Evolutionary conservation across 2,888 invertebrate genomes (phyloP).

Genomic region (Choristoneura rosaceana): DNA sequence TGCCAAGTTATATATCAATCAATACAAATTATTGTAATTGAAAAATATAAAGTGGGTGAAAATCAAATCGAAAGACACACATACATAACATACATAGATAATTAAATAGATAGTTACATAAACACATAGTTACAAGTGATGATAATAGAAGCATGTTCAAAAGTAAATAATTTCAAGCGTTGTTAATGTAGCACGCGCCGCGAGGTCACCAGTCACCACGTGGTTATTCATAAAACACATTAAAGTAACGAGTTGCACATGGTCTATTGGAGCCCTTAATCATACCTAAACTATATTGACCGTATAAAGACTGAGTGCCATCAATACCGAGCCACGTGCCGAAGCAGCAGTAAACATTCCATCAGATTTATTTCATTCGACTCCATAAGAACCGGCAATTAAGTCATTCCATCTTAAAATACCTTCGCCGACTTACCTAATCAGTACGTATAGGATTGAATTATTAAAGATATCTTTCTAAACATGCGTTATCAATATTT

Average conservation of each 20-base stretch:
- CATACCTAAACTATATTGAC: slow-evolving; percentile 40
- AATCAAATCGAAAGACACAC: no score
- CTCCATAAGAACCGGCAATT: slow-evolving; percentile 67
- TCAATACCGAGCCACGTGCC: slow-evolving; percentile 67
- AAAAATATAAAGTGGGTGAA: no score
- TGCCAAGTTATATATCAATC: no score
- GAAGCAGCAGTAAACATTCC: slow-evolving; percentile 59
- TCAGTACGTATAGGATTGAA: slow-evolving; percentile 76
- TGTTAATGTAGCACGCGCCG: neutral
- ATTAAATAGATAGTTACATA: no score
- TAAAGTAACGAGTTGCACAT: neutral
- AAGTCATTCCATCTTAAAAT: slow-evolving; percentile 72
- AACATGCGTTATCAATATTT: slow-evolving; percentile 82
- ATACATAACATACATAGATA: no score
- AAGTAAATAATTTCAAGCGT: neutral
- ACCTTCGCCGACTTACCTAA: slow-evolving; percentile 66
- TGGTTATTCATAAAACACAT: neutral
- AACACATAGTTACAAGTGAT: no score
- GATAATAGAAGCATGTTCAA: neutral
- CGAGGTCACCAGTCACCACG: neutral
- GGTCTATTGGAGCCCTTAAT: neutral
- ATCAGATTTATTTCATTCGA: slow-evolving; percentile 61
- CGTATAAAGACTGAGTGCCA: slow-evolving; percentile 48
- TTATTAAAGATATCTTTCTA: slow-evolving; percentile 76
- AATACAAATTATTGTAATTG: no score